These are phyloP conservation scores for Limnephilus lunatus DNA, from an alignment of 2,888 invertebrate genomes.

Conservation along the genomic window DNA sequence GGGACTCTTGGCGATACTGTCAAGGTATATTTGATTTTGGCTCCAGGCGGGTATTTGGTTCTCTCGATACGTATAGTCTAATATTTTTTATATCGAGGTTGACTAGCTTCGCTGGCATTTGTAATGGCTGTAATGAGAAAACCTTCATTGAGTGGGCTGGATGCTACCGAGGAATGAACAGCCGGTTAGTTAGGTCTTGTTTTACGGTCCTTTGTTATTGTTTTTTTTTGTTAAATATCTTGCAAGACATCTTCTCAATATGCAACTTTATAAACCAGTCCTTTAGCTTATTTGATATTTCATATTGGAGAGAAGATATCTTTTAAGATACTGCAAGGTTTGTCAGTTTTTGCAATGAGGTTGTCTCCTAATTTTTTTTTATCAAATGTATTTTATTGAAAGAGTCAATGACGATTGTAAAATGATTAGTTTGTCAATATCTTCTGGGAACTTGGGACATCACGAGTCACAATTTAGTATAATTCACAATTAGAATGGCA, in stretches of 20 bases:
- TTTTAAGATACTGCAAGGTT: background rate
- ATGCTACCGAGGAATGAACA: constrained; percentile 55
- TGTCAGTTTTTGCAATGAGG: background rate
- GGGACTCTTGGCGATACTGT: constrained; percentile 26
- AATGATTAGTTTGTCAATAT: no score
- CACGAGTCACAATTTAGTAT: no score
- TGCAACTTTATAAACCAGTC: background rate
- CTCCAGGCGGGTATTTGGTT: constrained; percentile 57
- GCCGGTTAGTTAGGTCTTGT: background rate
- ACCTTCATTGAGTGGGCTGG: constrained; percentile 60
- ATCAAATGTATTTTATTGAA: no score
- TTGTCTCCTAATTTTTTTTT: no score
- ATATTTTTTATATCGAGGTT: constrained; percentile 57
- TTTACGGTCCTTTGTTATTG: background rate
- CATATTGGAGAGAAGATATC: background rate
- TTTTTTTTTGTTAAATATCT: background rate
- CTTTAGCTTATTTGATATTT: background rate
- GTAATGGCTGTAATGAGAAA: constrained; percentile 75
- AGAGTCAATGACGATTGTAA: no score
- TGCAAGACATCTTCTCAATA: background rate
- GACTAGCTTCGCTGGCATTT: constrained; percentile 76
- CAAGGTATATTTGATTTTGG: constrained; percentile 32
- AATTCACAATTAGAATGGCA: no score
- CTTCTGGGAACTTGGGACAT: no score
- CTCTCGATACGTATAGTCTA: constrained; percentile 58